These are phyloP conservation scores for Nesidiocoris tenuis DNA, from an alignment of 2,888 invertebrate species.

Conservation along the genomic window DNA sequence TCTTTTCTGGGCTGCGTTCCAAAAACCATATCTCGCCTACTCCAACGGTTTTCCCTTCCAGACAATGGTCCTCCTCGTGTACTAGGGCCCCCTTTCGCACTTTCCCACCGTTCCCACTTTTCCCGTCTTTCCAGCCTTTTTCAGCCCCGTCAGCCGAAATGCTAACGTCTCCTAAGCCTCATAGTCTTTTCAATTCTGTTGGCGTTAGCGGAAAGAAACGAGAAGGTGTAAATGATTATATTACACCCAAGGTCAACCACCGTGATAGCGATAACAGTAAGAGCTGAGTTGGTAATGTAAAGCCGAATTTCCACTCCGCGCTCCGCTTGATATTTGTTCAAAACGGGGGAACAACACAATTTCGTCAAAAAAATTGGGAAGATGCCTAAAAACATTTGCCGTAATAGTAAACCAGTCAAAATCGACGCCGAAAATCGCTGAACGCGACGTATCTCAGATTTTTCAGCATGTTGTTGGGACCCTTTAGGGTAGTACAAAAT, in stretches of 20 bases:
- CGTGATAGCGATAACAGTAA: not conserved
- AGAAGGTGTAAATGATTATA: not conserved
- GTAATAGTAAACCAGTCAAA: too few species aligned
- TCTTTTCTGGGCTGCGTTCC: slow-evolving; percentile 24
- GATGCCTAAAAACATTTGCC: too few species aligned
- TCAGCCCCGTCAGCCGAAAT: not conserved
- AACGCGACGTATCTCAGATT: too few species aligned
- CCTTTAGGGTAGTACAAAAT: too few species aligned
- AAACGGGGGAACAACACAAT: too few species aligned
- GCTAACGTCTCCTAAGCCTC: not conserved
- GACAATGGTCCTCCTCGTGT: not conserved
- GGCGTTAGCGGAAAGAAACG: not conserved
- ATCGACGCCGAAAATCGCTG: too few species aligned
- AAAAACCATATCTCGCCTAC: slow-evolving; percentile 29
- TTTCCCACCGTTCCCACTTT: not conserved
- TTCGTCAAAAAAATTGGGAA: too few species aligned
- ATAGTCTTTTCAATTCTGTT: not conserved
- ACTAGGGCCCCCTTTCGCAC: not conserved
- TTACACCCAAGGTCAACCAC: not conserved
- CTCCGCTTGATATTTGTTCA: too few species aligned
- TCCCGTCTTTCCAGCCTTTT: not conserved
- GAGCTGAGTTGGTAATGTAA: too few species aligned
- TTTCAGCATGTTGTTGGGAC: too few species aligned
- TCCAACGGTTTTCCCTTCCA: slow-evolving; percentile 3
- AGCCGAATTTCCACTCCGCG: too few species aligned